Percentiles rank a stretch among this genome's conserved stretches.
These are phyloP conservation scores for Thecocarcelia acutangulata DNA, from an alignment of 2,888 invertebrate genomes.

Conservation along the genomic window DNA sequence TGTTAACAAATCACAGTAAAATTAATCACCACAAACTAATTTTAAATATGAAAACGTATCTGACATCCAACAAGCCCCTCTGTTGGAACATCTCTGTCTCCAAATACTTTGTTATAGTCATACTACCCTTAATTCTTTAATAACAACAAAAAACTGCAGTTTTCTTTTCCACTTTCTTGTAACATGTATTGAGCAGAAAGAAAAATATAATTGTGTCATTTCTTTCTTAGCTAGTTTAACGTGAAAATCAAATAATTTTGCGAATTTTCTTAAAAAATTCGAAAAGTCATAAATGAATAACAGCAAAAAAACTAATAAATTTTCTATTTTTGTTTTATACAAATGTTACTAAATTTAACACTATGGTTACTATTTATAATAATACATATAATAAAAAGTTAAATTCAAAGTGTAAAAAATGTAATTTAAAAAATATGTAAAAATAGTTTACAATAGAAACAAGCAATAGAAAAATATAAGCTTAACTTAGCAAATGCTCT, in stretches of 20 bases:
- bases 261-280: slow-evolving; percentile 20
- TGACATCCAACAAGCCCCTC: neutral
- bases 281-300: neutral
- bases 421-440: slow-evolving; percentile 3
- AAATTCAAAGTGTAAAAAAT: slow-evolving; percentile 26
- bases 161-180: slow-evolving; percentile 37
- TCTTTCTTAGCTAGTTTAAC: slow-evolving; percentile 58
- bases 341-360: slow-evolving; percentile 51
- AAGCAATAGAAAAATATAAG: slow-evolving; percentile 18
- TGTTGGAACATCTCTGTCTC: neutral
- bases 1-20: too few relatives aligned
- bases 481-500: slow-evolving; percentile 58
- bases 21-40: too few relatives aligned
- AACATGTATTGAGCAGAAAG: slow-evolving; percentile 34
- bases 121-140: slow-evolving; percentile 62
- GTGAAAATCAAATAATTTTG: slow-evolving; percentile 48
- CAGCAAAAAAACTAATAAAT: slow-evolving; percentile 6
- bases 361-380: slow-evolving; percentile 65
- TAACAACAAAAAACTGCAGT: slow-evolving; percentile 35
- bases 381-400: slow-evolving; percentile 57
- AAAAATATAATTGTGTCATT: slow-evolving; percentile 54
- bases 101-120: neutral
- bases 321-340: neutral
- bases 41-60: too few relatives aligned
- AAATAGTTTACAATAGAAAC: slow-evolving; percentile 28